Conservation (phyloP, 2,888 invertebrate species). For the Spatulosminthurus flaviceps region DNA sequence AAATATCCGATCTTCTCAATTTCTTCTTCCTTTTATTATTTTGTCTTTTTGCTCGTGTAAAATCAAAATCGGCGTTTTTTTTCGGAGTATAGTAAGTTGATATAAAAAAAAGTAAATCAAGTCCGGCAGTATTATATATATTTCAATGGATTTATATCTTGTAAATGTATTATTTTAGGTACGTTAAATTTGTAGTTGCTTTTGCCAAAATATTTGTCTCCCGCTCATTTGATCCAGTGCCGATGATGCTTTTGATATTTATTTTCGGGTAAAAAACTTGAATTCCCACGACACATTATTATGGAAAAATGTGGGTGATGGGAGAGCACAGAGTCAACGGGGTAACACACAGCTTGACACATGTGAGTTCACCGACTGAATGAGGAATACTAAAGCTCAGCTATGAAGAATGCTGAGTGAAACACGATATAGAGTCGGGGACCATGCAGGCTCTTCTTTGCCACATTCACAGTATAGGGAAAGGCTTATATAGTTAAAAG, state of each 20-base stretch:
- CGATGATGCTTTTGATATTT: neutral
- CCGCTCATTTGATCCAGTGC: neutral
- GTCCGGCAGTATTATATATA: no score
- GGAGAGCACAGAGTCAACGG: slow-evolving; percentile 12
- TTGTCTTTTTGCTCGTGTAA: no score
- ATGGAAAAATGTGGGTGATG: neutral
- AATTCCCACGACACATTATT: slow-evolving; percentile 23
- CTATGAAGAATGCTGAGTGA: slow-evolving; percentile 45
- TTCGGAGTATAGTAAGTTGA: no score
- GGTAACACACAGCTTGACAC: slow-evolving; percentile 11
- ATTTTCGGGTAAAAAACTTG: neutral
- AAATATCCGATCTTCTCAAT: no score
- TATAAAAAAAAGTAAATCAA: no score
- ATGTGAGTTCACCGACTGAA: slow-evolving; percentile 41
- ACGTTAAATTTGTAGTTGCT: neutral
- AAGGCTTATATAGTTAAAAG: neutral
- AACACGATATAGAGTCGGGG: slow-evolving; percentile 25
- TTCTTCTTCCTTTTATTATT: no score
- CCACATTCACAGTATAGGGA: neutral
- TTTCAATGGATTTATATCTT: no score
- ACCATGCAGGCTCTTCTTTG: neutral
- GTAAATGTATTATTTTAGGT: neutral
- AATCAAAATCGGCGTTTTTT: no score
- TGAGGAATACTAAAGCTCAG: slow-evolving; percentile 38
- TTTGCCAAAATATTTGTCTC: neutral